These are phyloP conservation scores for Apogon hyalosoma DNA, from an alignment of 2,797 vertebrate species.

Conservation along the genomic window DNA sequence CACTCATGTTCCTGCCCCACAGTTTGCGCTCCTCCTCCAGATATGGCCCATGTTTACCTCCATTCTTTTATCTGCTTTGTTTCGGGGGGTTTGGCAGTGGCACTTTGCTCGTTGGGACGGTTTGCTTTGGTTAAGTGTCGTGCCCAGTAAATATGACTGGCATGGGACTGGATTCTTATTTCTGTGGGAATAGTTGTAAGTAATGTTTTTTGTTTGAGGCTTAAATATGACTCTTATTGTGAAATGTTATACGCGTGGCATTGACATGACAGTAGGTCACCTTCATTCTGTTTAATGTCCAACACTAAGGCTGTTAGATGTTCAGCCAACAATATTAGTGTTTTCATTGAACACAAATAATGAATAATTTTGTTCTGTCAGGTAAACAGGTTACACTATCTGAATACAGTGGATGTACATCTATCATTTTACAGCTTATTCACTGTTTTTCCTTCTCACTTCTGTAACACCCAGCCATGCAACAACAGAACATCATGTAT, in stretches of 20 bases:
- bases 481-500: not conserved
- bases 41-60: slow-evolving; percentile 62
- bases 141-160: slow-evolving; percentile 56
- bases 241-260: no score
- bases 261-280: no score
- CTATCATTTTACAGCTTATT: slow-evolving; percentile 40
- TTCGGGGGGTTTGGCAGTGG: slow-evolving; percentile 40
- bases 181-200: slow-evolving; percentile 71
- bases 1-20: slow-evolving; percentile 54
- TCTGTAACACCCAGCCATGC: slow-evolving; percentile 8
- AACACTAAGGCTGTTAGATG: slow-evolving; percentile 13
- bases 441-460: slow-evolving; percentile 32
- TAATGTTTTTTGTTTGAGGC: slow-evolving; percentile 34
- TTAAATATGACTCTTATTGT: not conserved
- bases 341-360: slow-evolving; percentile 2
- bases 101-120: slow-evolving; percentile 53
- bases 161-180: slow-evolving; percentile 72
- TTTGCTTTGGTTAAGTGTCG: slow-evolving; percentile 66
- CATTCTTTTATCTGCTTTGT: slow-evolving; percentile 55
- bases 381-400: not conserved
- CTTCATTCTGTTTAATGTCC: not conserved
- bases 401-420: slow-evolving; percentile 11
- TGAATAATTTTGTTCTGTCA: slow-evolving; percentile 36
- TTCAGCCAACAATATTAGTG: slow-evolving; percentile 22
- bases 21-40: slow-evolving; percentile 61